phyloP scores from a whole-genome alignment of 2,797 vertebrate genomes.

The Ataeniobius toweri region DNA sequence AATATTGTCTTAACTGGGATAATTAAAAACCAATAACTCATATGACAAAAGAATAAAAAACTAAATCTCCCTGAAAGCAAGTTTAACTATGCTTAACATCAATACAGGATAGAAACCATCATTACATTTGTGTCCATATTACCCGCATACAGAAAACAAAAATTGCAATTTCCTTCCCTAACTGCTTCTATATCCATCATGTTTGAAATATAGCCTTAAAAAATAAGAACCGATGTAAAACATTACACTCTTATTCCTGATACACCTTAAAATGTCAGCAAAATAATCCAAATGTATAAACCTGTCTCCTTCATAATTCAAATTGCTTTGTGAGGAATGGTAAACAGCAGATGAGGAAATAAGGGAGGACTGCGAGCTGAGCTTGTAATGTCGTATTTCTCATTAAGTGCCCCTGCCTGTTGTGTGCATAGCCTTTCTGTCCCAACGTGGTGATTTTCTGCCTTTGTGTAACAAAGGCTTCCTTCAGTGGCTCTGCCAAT shows the following conservation, averaged over 20 bases:
- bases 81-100: neutral
- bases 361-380: conserved; percentile 16
- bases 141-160: neutral
- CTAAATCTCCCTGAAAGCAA: neutral
- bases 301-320: conserved; percentile 10
- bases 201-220: neutral
- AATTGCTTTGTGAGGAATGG: conserved; percentile 15
- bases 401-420: conserved; percentile 47
- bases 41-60: neutral
- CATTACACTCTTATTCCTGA: neutral
- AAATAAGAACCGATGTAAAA: conserved; percentile 7
- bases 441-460: conserved; percentile 25
- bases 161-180: neutral
- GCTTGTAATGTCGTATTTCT: conserved; percentile 42
- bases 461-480: conserved; percentile 57
- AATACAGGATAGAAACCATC: neutral
- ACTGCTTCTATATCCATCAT: neutral
- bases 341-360: conserved; percentile 15
- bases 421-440: conserved; percentile 53
- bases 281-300: conserved; percentile 6
- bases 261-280: neutral
- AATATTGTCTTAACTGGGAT: neutral
- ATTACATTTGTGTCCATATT: neutral
- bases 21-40: neutral
- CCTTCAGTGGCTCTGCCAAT: conserved; percentile 43